phyloP scores from a whole-genome alignment of 2,888 invertebrate species.

The Lymantria dispar region DNA sequence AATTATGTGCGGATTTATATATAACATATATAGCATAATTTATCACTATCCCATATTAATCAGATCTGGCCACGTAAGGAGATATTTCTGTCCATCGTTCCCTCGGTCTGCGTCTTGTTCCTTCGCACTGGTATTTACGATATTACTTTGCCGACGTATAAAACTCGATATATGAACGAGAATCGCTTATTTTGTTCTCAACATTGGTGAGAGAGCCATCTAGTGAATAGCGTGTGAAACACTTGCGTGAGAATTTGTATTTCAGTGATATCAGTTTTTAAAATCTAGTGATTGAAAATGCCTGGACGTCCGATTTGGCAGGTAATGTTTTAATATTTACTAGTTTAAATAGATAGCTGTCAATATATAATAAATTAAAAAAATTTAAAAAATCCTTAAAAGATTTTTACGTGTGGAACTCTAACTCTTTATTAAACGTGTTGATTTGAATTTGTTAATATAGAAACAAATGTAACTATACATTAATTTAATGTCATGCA shows the following conservation, averaged over 20 bases:
- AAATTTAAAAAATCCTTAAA: too few species aligned
- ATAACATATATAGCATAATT: neutral
- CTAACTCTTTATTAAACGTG: too few species aligned
- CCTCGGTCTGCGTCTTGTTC: slow-evolving; percentile 69
- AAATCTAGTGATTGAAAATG: slow-evolving; percentile 76
- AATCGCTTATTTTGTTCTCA: slow-evolving; percentile 76
- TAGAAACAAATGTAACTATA: too few species aligned
- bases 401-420: too few species aligned
- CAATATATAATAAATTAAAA: too few species aligned
- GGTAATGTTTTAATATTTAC: slow-evolving; percentile 61
- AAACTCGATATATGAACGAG: slow-evolving; percentile 77
- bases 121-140: slow-evolving; percentile 70
- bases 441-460: too few species aligned
- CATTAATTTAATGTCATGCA: too few species aligned
- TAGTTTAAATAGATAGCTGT: neutral
- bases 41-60: slow-evolving; percentile 44
- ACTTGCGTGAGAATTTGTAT: slow-evolving; percentile 46
- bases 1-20: too few species aligned
- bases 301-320: slow-evolving; percentile 91
- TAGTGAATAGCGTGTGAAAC: slow-evolving; percentile 64
- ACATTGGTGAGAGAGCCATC: slow-evolving; percentile 79
- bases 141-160: slow-evolving; percentile 70
- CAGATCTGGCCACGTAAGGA: slow-evolving; percentile 55
- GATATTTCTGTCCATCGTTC: slow-evolving; percentile 73
- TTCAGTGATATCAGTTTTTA: slow-evolving; percentile 44